Evolutionary conservation across 2,797 vertebrate genomes (phyloP), one percentile per base, ranked within the genome.

Genomic region (Silurus lanzhouensis): DNA sequence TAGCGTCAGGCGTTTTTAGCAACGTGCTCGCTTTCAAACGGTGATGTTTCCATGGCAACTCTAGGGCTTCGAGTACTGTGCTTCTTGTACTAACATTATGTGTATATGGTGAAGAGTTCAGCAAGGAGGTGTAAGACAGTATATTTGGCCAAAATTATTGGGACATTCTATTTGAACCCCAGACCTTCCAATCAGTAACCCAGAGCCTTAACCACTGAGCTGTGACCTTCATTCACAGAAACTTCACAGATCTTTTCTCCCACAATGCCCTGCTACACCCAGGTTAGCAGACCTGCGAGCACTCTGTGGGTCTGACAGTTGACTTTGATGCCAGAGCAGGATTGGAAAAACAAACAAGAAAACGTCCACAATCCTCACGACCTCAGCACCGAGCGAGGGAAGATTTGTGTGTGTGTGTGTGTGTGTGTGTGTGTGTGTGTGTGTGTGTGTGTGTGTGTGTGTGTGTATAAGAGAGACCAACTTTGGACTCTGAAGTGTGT

Each of bases 251-350:
- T 22, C 76, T 79, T 79, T 63, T 79, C 76, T 6, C 31, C 58
- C 31, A 63, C 58, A 61, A 14, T 61, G 58, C 71, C 22, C 14
- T 52, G 71, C 46, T n/a, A n/a, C n/a, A 13, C 6, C 27, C 7
- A 1, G 13, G 22, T 9, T n/a, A 1, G 72, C 72, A 17, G 72
- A 44, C 46, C 77, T 14, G 77, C 1, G 14, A 66, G 19, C 64
- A 76, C 27, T 46, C 63, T 14, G 22, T 2, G 8, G 74, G 52
- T 9, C n/a, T 31, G 74, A 78, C 93, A 94, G 92, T 93, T 92
- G 92, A 91, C 91, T 93, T 92, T 92, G 93, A 95, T 94, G 93
- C 91, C 91, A 90, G 72, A 92, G 89, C 31, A 89, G 86, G 87
- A 38, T 38, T 88, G 90, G 31, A 86, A 88, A 58, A 76, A 57